These are phyloP conservation scores for Burhinus bistriatus DNA, from an alignment of 2,113 vertebrate species.

Conservation along the genomic window DNA sequence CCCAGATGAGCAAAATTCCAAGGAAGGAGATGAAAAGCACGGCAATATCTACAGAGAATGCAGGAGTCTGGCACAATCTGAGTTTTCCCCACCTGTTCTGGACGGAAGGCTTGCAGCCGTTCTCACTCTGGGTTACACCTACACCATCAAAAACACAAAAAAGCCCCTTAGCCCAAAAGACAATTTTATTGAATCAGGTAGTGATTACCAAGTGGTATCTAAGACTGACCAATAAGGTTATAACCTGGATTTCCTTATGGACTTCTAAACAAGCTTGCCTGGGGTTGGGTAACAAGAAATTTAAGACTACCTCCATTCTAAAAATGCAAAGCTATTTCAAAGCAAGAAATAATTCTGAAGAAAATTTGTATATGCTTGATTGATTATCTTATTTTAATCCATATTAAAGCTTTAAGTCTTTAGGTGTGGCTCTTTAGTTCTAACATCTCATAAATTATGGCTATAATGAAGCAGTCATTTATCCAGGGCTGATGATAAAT, in stretches of 20 bases:
- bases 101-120: background rate
- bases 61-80: background rate
- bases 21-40: background rate
- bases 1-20: background rate
- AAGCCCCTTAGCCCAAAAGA: background rate
- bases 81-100: background rate
- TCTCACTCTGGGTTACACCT: background rate
- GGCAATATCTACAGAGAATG: background rate
- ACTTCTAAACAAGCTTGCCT: background rate
- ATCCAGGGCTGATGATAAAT: conserved; percentile 86
- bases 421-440: conserved; percentile 85
- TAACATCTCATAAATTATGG: conserved; percentile 87
- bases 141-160: background rate
- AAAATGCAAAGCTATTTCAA: conserved; percentile 67
- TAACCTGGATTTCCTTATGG: background rate
- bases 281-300: conserved; percentile 23
- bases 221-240: background rate
- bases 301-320: conserved; percentile 17
- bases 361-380: conserved; percentile 81
- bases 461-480: conserved; percentile 91
- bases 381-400: conserved; percentile 86
- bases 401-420: conserved; percentile 87
- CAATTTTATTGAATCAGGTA: background rate
- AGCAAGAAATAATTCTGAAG: conserved; percentile 74
- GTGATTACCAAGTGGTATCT: background rate